phyloP scores from a whole-genome alignment of 2,888 invertebrate species.

The Dorcus hopei region DNA sequence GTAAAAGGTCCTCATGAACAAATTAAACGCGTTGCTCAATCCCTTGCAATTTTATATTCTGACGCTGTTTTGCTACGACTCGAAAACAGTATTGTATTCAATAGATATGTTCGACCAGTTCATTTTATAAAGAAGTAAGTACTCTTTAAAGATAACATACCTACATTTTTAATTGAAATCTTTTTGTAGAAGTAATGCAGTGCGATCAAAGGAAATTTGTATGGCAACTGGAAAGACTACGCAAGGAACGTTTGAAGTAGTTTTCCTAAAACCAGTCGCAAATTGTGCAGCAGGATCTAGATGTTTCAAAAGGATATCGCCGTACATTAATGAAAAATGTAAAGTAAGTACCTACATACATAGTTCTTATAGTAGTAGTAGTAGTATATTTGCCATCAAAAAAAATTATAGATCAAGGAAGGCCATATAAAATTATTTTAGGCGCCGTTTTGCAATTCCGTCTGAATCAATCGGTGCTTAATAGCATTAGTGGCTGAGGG shows the following conservation, averaged over 20 bases:
- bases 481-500: too few species aligned
- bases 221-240: conserved; percentile 60
- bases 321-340: conserved; percentile 15
- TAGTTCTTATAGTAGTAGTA: too few species aligned
- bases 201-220: conserved; percentile 51
- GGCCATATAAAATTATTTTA: too few species aligned
- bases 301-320: conserved; percentile 52
- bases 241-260: conserved; percentile 53
- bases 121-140: conserved; percentile 33
- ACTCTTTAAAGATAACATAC: conserved; percentile 41
- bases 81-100: conserved; percentile 56
- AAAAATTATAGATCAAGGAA: not conserved
- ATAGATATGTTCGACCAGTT: conserved; percentile 65
- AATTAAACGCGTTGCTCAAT: conserved; percentile 59
- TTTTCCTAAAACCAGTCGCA: conserved; percentile 52
- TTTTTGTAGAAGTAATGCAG: conserved; percentile 9
- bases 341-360: conserved; percentile 22
- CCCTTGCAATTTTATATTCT: conserved; percentile 56
- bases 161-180: conserved; percentile 1
- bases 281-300: conserved; percentile 55
- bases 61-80: conserved; percentile 64
- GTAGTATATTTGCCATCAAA: too few species aligned
- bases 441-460: too few species aligned
- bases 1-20: conserved; percentile 69
- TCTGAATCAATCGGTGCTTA: too few species aligned